Conservation (phyloP, 2,888 invertebrate genomes). For the Apotomis capreana region DNA sequence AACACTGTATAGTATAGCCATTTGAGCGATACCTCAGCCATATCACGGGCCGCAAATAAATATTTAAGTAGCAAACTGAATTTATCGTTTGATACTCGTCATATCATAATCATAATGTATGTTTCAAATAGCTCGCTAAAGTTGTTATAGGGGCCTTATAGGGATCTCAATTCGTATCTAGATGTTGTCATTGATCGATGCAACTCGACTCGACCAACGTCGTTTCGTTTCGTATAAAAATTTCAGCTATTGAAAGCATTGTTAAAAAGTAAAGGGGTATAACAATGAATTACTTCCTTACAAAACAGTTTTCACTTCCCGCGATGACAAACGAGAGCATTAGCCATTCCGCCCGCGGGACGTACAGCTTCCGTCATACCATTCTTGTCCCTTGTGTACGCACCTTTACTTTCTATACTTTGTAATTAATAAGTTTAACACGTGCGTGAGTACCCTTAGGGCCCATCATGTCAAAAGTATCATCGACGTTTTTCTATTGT, state of each 20-base stretch:
- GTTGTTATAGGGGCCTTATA: too few relatives aligned
- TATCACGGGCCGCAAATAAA: too few relatives aligned
- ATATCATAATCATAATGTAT: too few relatives aligned
- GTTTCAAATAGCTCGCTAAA: too few relatives aligned
- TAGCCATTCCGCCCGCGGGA: constrained; percentile 68
- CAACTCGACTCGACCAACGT: neutral
- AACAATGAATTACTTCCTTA: constrained; percentile 56
- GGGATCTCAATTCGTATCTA: too few relatives aligned
- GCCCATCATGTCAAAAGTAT: neutral
- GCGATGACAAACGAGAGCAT: constrained; percentile 68
- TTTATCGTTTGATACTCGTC: too few relatives aligned
- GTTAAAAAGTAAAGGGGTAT: constrained; percentile 50
- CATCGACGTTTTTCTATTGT: neutral
- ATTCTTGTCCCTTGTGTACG: constrained; percentile 53
- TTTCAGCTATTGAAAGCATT: constrained; percentile 28
- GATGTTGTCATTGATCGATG: neutral
- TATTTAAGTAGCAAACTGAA: too few relatives aligned
- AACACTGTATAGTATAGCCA: too few relatives aligned
- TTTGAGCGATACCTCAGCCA: too few relatives aligned
- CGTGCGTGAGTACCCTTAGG: neutral
- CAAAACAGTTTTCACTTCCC: constrained; percentile 71
- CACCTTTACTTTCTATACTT: constrained; percentile 43
- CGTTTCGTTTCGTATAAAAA: constrained; percentile 4
- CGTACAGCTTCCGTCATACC: constrained; percentile 70
- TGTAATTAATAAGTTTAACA: constrained; percentile 18